Evolutionary conservation across 2,888 invertebrate genomes (phyloP).

Genomic region (Arrhopalites spinosus): DNA sequence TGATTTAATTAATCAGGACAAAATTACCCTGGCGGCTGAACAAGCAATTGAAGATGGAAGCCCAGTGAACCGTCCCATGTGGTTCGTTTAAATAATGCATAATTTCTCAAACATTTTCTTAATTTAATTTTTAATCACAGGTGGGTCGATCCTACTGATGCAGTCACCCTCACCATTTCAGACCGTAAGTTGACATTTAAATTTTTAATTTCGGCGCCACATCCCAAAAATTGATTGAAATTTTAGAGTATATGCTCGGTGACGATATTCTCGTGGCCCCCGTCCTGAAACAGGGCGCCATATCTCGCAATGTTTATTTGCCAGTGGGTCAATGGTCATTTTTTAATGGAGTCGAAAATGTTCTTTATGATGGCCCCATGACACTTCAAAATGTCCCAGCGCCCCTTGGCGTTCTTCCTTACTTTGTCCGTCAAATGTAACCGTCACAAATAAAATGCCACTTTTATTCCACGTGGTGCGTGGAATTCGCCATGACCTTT

Average conservation of each 20-base stretch:
- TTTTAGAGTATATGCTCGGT: constrained; percentile 81
- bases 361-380: constrained; percentile 64
- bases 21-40: constrained; percentile 66
- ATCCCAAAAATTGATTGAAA: no score
- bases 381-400: constrained; percentile 71
- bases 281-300: constrained; percentile 68
- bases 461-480: no score
- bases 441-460: no score
- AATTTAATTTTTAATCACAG: no score
- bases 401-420: constrained; percentile 71
- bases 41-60: constrained; percentile 67
- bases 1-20: no score
- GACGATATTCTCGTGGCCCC: constrained; percentile 79
- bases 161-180: constrained; percentile 63
- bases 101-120: no score
- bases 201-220: no score
- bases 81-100: no score
- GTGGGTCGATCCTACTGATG: constrained; percentile 78
- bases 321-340: constrained; percentile 73
- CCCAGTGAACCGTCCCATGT: constrained; percentile 80
- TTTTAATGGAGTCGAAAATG: neutral
- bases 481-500: no score
- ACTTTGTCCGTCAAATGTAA: no score
- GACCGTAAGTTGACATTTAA: constrained; percentile 58
- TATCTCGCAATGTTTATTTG: constrained; percentile 72